phyloP scores from a whole-genome alignment of 1,140 invertebrate species.

The Saxidomus purpurata region DNA sequence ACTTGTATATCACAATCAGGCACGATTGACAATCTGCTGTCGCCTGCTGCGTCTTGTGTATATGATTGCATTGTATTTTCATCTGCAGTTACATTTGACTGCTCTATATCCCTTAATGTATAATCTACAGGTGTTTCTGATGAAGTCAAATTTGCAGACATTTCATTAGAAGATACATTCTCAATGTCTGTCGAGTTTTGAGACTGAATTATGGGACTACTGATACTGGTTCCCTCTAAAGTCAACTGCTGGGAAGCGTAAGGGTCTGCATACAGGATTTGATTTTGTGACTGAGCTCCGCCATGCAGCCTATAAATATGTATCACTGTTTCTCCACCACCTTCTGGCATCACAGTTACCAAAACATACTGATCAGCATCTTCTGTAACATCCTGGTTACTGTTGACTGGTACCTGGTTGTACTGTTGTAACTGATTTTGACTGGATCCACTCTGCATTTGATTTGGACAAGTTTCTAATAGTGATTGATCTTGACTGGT shows the following conservation, averaged over 20 bases:
- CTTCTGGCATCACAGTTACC: slow-evolving; percentile 56
- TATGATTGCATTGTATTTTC: neutral
- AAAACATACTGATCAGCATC: slow-evolving; percentile 61
- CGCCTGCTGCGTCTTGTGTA: neutral
- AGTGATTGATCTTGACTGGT: neutral
- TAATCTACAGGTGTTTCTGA: neutral
- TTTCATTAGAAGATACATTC: no score
- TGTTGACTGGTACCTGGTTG: neutral
- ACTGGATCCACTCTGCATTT: neutral
- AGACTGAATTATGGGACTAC: neutral
- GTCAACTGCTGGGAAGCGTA: neutral
- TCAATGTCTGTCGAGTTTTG: no score
- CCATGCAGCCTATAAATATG: slow-evolving; percentile 56
- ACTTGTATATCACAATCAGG: neutral
- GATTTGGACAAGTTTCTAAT: neutral
- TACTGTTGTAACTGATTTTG: neutral
- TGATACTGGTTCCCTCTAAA: neutral
- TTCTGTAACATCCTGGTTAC: neutral
- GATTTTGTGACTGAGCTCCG: slow-evolving; percentile 1
- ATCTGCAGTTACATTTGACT: neutral
- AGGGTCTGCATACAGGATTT: neutral
- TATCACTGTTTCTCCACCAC: slow-evolving; percentile 56
- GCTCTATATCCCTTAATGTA: neutral
- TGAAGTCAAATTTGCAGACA: no score
- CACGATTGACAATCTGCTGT: neutral